phyloP scores from a whole-genome alignment of 2,113 vertebrate species.

The Nesoenas mayeri region DNA sequence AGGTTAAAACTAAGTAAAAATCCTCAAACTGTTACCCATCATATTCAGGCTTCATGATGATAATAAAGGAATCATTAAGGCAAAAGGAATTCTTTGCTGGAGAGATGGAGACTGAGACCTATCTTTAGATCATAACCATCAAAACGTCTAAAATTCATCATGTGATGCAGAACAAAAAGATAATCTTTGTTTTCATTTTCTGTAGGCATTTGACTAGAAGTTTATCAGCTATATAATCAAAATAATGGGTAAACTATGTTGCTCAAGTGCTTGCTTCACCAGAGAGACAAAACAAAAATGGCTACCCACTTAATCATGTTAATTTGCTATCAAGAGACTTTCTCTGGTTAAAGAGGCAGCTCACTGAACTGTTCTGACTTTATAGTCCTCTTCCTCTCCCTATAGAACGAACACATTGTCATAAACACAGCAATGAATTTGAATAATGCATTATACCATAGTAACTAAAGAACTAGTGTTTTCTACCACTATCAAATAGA shows the following conservation, averaged over 20 bases:
- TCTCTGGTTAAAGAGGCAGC: background rate
- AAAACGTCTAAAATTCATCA: background rate
- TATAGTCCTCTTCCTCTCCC: background rate
- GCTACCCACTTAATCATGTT: background rate
- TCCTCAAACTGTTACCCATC: background rate
- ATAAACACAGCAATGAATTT: background rate
- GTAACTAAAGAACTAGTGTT: background rate
- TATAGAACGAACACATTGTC: accelerated
- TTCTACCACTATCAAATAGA: background rate
- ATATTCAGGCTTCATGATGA: background rate
- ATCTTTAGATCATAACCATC: background rate
- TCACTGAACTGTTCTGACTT: background rate
- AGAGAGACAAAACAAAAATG: background rate
- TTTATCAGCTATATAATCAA: background rate
- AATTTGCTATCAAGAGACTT: background rate
- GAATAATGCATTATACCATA: background rate
- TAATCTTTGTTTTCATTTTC: background rate
- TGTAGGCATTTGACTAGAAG: background rate
- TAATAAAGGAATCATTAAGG: background rate
- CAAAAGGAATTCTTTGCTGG: background rate
- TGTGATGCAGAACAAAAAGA: background rate
- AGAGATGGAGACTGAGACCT: background rate
- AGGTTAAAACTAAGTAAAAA: background rate
- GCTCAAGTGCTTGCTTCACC: background rate
- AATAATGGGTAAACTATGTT: background rate